Evolutionary conservation across 2,888 invertebrate species (phyloP).

Genomic region (Phymatocera aterrima): DNA sequence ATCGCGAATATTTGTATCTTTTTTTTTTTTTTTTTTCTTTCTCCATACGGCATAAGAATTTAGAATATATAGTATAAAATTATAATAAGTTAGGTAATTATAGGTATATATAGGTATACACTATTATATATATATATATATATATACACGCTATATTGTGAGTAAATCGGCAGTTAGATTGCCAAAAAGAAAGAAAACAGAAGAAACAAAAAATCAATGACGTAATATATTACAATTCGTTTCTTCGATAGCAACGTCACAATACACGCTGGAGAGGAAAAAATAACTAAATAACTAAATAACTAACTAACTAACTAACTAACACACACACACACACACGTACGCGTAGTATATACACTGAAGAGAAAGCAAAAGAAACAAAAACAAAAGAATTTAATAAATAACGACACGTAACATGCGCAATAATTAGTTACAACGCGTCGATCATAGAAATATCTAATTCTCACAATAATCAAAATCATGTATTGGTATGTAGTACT

Average conservation of each 20-base stretch:
- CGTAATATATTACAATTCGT: neutral
- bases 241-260: neutral
- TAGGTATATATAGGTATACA: neutral
- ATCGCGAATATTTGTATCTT: neutral
- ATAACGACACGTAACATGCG: too few species aligned
- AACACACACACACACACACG: neutral
- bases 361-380: too few species aligned
- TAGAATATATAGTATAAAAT: neutral
- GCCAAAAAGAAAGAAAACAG: slow-evolving; percentile 7
- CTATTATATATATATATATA: neutral
- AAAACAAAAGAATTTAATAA: too few species aligned
- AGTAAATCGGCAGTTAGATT: slow-evolving; percentile 4
- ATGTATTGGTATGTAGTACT: too few species aligned
- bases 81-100: neutral
- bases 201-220: neutral
- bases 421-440: too few species aligned
- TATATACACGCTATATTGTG: neutral
- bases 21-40: neutral
- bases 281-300: too few species aligned
- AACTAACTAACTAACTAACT: neutral
- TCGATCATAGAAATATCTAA: too few species aligned
- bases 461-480: too few species aligned
- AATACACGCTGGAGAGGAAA: neutral
- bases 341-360: too few species aligned
- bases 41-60: neutral